phyloP scores from a whole-genome alignment of 92 coral and sea anemone genomes.

The Zoanthus sansibaricus region DNA sequence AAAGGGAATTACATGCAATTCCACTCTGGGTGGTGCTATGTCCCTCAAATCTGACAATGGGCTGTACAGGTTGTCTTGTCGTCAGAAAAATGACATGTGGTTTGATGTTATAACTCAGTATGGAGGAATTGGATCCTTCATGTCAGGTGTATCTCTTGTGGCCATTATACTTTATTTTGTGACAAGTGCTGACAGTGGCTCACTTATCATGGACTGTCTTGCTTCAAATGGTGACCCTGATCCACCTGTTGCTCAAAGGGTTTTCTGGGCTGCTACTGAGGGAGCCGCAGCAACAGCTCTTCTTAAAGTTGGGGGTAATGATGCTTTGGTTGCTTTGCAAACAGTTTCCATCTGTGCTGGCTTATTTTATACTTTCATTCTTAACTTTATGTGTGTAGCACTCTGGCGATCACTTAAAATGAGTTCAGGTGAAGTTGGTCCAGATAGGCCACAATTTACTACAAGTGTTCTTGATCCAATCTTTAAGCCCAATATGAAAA shows the following conservation, averaged over 20 bases:
- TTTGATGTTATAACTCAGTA: constrained; percentile 1
- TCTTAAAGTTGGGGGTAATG: neutral
- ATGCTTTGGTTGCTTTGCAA: neutral
- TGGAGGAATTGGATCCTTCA: neutral
- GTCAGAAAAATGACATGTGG: neutral
- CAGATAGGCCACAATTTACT: constrained; percentile 10
- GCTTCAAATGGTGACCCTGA: constrained; percentile 52
- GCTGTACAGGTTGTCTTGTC: neutral
- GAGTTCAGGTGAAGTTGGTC: neutral
- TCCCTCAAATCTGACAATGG: neutral
- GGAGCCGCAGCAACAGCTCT: neutral
- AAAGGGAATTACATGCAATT: neutral
- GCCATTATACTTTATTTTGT: constrained; percentile 45
- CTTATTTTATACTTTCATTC: neutral
- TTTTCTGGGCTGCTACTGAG: constrained; percentile 42
- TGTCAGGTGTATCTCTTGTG: constrained; percentile 34
- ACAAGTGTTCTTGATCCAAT: neutral
- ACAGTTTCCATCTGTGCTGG: neutral
- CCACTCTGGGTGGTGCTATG: neutral
- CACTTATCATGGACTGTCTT: constrained; percentile 48
- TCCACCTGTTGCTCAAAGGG: constrained; percentile 45
- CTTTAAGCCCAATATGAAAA: neutral
- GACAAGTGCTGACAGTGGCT: constrained; percentile 54
- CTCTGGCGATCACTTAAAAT: neutral
- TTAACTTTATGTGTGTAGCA: neutral